Evolutionary conservation across 1,140 invertebrate species (phyloP).

Genomic region (Melitaea cinxia): DNA sequence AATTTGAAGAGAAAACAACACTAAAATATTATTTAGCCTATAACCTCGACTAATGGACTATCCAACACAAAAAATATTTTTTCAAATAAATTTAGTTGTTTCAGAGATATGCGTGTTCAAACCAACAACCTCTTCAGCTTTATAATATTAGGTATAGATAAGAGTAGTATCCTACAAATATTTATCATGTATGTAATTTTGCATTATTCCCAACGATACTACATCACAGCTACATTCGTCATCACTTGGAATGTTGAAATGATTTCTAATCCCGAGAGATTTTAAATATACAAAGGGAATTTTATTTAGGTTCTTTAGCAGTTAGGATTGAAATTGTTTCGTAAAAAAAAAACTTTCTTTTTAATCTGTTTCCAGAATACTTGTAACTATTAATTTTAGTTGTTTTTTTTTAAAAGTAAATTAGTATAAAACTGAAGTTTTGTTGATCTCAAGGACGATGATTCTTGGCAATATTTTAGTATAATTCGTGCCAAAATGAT

Average conservation of each 20-base stretch:
- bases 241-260: background rate
- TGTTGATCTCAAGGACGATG: slow-evolving; percentile 24
- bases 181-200: too few species aligned
- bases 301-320: slow-evolving; percentile 12
- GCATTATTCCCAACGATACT: background rate
- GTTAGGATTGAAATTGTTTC: slow-evolving; percentile 1
- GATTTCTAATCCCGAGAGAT: slow-evolving; percentile 4
- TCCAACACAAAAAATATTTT: too few species aligned
- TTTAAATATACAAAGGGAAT: slow-evolving; percentile 10
- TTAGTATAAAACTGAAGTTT: background rate
- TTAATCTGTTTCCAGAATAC: background rate
- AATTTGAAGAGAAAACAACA: too few species aligned
- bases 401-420: background rate
- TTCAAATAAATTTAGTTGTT: too few species aligned
- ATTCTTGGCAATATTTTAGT: slow-evolving; percentile 20
- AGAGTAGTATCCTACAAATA: too few species aligned
- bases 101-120: too few species aligned
- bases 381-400: background rate
- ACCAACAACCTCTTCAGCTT: too few species aligned
- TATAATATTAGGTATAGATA: too few species aligned
- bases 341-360: slow-evolving; percentile 5
- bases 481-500: slow-evolving; percentile 22
- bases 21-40: too few species aligned
- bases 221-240: background rate
- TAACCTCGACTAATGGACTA: too few species aligned